phyloP scores from a whole-genome alignment of 2,113 vertebrate genomes.

The Petrocephalus microphthalmus region DNA sequence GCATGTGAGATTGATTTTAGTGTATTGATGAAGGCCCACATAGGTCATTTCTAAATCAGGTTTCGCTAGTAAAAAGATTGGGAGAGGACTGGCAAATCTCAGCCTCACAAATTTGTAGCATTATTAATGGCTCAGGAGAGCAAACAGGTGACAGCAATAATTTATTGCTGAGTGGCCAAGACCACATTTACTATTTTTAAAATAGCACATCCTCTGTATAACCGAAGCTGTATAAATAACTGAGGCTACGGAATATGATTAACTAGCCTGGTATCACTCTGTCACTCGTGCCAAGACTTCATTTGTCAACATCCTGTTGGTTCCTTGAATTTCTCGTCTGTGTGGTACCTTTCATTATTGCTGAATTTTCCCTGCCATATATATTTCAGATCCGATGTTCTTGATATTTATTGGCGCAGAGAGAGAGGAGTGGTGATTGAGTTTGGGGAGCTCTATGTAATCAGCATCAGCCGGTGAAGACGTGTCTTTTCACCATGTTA shows the following conservation, averaged over 20 bases:
- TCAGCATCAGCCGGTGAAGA: neutral
- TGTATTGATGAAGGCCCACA: neutral
- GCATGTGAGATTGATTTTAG: neutral
- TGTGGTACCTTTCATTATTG: neutral
- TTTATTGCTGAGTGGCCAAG: neutral
- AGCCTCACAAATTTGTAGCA: neutral
- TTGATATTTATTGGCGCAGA: neutral
- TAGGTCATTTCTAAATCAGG: neutral
- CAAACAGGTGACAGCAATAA: neutral
- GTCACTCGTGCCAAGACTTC: neutral
- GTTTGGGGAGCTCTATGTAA: neutral
- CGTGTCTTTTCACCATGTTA: neutral
- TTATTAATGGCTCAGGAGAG: neutral
- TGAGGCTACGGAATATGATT: neutral
- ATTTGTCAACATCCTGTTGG: neutral
- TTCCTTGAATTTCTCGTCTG: neutral
- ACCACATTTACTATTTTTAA: neutral
- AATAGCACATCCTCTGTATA: neutral
- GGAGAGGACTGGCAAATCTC: neutral
- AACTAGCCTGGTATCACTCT: neutral
- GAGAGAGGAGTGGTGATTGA: neutral
- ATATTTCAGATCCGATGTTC: neutral
- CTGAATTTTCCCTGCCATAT: neutral
- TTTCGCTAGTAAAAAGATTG: neutral
- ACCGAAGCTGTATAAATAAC: neutral